These are phyloP conservation scores for Sinocyclocheilus anophthalmus DNA, from an alignment of 2,113 vertebrate species.

Conservation along the genomic window DNA sequence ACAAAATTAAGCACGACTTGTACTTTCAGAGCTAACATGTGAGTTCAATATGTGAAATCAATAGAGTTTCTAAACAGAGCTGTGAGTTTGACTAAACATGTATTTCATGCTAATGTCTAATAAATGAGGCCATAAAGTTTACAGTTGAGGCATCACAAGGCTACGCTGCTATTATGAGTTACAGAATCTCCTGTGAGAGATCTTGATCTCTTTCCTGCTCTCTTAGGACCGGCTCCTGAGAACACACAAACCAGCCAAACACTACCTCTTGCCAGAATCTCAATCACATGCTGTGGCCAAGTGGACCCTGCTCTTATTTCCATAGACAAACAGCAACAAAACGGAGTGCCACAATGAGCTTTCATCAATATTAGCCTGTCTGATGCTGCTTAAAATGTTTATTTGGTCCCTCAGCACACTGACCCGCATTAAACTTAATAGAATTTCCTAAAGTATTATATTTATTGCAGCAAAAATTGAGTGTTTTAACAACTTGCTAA, in stretches of 20 bases:
- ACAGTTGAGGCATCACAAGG: constrained; percentile 22
- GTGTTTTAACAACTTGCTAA: no score
- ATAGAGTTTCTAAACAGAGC: not conserved
- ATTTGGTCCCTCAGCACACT: not conserved
- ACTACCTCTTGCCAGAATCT: not conserved
- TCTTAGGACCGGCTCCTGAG: not conserved
- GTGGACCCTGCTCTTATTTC: constrained; percentile 26
- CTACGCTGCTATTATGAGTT: not conserved
- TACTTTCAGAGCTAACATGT: not conserved
- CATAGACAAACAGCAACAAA: constrained; percentile 26
- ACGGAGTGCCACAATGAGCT: not conserved
- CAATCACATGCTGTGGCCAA: constrained; percentile 3
- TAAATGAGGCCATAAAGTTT: constrained; percentile 10
- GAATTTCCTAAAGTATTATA: not conserved
- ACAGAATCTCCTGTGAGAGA: not conserved
- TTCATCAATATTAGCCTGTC: not conserved
- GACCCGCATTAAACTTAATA: not conserved
- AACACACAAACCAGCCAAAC: constrained; percentile 33
- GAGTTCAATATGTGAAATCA: not conserved
- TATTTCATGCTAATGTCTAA: not conserved
- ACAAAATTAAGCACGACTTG: not conserved
- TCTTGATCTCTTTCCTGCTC: constrained; percentile 25
- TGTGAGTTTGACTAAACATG: not conserved
- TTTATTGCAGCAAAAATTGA: no score
- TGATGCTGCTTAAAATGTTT: not conserved